phyloP scores from a whole-genome alignment of 2,888 invertebrate genomes.

The Cheilosia vulpina region DNA sequence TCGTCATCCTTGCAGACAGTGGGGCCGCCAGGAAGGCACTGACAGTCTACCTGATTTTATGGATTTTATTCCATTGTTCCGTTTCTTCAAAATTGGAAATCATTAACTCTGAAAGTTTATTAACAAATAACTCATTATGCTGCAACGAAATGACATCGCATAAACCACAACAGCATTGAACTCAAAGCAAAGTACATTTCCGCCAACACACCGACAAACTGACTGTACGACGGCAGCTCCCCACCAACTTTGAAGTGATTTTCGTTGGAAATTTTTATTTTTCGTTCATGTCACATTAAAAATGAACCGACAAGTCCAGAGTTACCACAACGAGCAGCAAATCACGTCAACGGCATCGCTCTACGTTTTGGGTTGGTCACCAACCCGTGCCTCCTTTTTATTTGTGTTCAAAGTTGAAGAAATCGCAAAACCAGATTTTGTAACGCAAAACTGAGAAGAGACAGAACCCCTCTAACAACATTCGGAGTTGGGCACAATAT shows the following conservation, averaged over 20 bases:
- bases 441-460: constrained; percentile 17
- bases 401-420: not conserved
- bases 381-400: not conserved
- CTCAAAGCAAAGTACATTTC: constrained; percentile 46
- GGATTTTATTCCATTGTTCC: constrained; percentile 1
- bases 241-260: constrained; percentile 27
- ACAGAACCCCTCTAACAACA: constrained; percentile 5
- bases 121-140: constrained; percentile 39
- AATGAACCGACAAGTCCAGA: constrained; percentile 13
- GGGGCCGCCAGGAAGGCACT: no score
- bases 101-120: constrained; percentile 48
- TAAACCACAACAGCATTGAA: constrained; percentile 51
- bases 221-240: not conserved
- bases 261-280: constrained; percentile 28
- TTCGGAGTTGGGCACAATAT: no score
- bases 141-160: constrained; percentile 27
- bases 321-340: constrained; percentile 8
- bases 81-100: constrained; percentile 15
- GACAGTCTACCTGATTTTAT: constrained; percentile 25
- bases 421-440: constrained; percentile 54
- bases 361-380: constrained; percentile 45
- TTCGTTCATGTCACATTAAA: constrained; percentile 25
- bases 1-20: constrained; percentile 6
- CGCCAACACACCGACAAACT: constrained; percentile 43
- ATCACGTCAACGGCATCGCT: constrained; percentile 44